Evolutionary conservation across 1,140 invertebrate species (phyloP), one percentile per base, ranked within the genome.

Genomic region (Drosophila pseudoobscura): DNA sequence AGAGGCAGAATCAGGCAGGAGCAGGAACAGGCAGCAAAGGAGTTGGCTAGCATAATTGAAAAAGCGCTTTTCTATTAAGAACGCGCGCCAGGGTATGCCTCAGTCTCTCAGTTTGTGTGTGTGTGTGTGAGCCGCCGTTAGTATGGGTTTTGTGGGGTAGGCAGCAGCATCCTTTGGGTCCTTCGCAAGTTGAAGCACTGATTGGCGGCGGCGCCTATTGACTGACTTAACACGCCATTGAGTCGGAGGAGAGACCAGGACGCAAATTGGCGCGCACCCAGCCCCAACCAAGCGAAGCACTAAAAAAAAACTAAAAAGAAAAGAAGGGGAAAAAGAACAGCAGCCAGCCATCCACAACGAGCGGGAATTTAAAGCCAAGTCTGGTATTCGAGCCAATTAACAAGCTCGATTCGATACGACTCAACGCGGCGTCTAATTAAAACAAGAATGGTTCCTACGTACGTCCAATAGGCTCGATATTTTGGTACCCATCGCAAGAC

Each of bases 11-110:
- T 20, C 44, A 46, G 45, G 52, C 54, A 58, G 35, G 47, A 52
- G 55, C 47, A 50, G 43, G 8, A 35, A 56, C 49, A 65, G 71
- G 53, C 75, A 78, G 83, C 35, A 88, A 87, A 78, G 83, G 83
- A 87, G 83, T 88, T 83, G 83, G 65, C 78, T 61, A 82, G 83
- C 83, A 87, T 87, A 87, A 87, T 87, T 87, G 83, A 87, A 87
- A 78, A 87, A 88, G 83, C 83, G 83, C 83, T 88, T 88, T 88
- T 88, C 83, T 88, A 88, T 88, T 83, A 88, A 88, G 84, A 80
- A 80, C 70, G 72, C 71, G 70, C 56, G 78, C 66, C 66, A 43
- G 66, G 52, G 35, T 46, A 56, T 63, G 63, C 65, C 56, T 69
- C 66, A 9, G 7, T 49, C 49, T 68, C 35, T 4, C 11, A 24